Base-by-base conservation (phyloP, 1,140 invertebrate genomes). In the Drosophila sp. region DNA sequence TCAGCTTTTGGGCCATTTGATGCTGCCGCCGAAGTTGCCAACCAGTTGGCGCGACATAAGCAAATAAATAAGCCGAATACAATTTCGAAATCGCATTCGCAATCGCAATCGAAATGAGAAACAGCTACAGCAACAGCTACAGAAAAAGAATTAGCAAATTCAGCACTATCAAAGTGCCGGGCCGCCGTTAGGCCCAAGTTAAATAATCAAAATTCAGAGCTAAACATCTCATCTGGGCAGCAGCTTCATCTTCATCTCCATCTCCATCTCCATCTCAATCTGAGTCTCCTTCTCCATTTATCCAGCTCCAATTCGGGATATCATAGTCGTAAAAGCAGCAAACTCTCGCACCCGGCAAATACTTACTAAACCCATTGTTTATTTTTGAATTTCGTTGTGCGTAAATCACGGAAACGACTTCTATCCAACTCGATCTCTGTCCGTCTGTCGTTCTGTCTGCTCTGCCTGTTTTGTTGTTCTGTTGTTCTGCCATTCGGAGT, bases 361-460 rank as follows among this genome's bases (percentile, higher is more conserved):
- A 84, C 78, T 63, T 81, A 87, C 81, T 77, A 82, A 77, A 72
- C 54, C 66, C 75, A 87, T 86, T 87, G 82, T 87, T 87, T 87
- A 87, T 87, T 87, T 87, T 82, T 50, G 69, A 82, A 70, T 82
- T 82, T 87, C 76, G 75, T 78, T 78, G 83, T 76, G 83, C 86
- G 82, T 87, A 87, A 87, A 87, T 87, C 82, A 87, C 83, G 82
- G 82, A 87, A 87, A 87, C 76, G 71, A 78, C 71, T 78, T 74
- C 81, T 75, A 66, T 40, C 69, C 78, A 76, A 80, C 73, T 81
- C 78, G 64, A 45, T 72, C 40, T 21, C n/a, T n/a, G n/a, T n/a
- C n/a, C n/a, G n/a, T n/a, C n/a, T n/a, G n/a, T 81, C 78, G 64
- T 53, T 72, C 40, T 21, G 21, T 4, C 21, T 21, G 21, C 21